Conservation (phyloP, 1,140 invertebrate genomes). For the Scaptomyza hsui region DNA sequence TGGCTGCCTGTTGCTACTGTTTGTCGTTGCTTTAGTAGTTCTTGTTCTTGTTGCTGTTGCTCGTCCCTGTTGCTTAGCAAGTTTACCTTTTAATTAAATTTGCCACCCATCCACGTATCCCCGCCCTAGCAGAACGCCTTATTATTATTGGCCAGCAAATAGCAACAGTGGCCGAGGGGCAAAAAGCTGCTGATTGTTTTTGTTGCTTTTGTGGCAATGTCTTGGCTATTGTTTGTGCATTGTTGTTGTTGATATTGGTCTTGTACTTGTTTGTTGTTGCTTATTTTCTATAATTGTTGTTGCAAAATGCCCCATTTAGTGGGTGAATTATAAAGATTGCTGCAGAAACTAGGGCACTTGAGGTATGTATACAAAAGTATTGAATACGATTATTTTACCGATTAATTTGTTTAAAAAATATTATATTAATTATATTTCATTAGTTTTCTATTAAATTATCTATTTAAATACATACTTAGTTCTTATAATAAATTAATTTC, state of each 20-base stretch:
- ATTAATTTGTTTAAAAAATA: not conserved
- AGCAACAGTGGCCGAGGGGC: slow-evolving; percentile 25
- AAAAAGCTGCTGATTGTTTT: slow-evolving; percentile 1
- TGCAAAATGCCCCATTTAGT: not conserved
- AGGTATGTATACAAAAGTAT: no score
- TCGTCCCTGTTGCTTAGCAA: slow-evolving; percentile 53
- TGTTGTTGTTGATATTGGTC: slow-evolving; percentile 1
- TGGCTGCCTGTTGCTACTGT: slow-evolving; percentile 69
- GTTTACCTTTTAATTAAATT: slow-evolving; percentile 82
- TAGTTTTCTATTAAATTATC: not conserved
- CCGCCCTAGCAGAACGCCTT: not conserved
- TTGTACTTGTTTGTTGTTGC: slow-evolving; percentile 14
- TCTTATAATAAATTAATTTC: not conserved
- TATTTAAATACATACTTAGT: not conserved
- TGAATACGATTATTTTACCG: no score
- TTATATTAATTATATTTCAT: not conserved
- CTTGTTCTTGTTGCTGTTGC: slow-evolving; percentile 17
- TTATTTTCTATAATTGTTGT: not conserved
- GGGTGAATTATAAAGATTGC: not conserved
- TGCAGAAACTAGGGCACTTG: not conserved
- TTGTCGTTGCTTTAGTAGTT: slow-evolving; percentile 20
- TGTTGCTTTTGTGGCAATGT: slow-evolving; percentile 40
- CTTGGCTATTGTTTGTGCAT: slow-evolving; percentile 50
- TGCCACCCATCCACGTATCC: slow-evolving; percentile 51
- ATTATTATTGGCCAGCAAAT: slow-evolving; percentile 60